A percentile compares a stretch with the other conserved stretches of the same genome.
phyloP scores from a whole-genome alignment of 1,140 invertebrate species.

The Copidosoma floridanum region DNA sequence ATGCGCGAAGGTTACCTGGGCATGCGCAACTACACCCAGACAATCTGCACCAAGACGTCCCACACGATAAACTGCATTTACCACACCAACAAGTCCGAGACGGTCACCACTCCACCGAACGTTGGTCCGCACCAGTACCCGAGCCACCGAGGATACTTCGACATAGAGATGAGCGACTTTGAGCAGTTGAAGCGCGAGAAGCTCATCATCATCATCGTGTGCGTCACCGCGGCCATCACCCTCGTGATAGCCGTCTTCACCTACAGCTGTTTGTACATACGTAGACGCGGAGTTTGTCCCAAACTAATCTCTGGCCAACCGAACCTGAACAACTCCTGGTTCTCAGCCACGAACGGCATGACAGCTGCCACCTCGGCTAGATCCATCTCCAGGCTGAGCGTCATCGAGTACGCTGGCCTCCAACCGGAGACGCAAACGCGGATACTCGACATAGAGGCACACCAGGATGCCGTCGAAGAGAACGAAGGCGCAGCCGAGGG shows the following conservation, averaged over 20 bases:
- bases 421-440: slow-evolving; percentile 51
- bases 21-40: slow-evolving; percentile 63
- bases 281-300: slow-evolving; percentile 57
- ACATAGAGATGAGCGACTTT: slow-evolving; percentile 51
- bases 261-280: slow-evolving; percentile 58
- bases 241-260: slow-evolving; percentile 56
- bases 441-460: slow-evolving; percentile 43
- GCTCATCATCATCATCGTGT: slow-evolving; percentile 54
- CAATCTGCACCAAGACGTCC: slow-evolving; percentile 58
- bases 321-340: slow-evolving; percentile 45
- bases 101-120: slow-evolving; percentile 48
- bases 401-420: slow-evolving; percentile 66
- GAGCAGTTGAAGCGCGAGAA: slow-evolving; percentile 52
- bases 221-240: slow-evolving; percentile 54
- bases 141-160: slow-evolving; percentile 46
- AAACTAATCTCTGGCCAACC: slow-evolving; percentile 46
- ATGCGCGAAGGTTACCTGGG: slow-evolving; percentile 62
- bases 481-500: slow-evolving; percentile 46
- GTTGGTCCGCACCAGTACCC: slow-evolving; percentile 52
- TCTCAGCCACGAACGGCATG: slow-evolving; percentile 48
- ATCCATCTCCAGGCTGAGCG: slow-evolving; percentile 63
- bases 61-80: slow-evolving; percentile 44
- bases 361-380: slow-evolving; percentile 56
- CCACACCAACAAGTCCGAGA: slow-evolving; percentile 35
- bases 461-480: slow-evolving; percentile 35